These are phyloP conservation scores for Alces alces DNA, from an alignment of 2,113 vertebrate genomes.

Conservation along the genomic window DNA sequence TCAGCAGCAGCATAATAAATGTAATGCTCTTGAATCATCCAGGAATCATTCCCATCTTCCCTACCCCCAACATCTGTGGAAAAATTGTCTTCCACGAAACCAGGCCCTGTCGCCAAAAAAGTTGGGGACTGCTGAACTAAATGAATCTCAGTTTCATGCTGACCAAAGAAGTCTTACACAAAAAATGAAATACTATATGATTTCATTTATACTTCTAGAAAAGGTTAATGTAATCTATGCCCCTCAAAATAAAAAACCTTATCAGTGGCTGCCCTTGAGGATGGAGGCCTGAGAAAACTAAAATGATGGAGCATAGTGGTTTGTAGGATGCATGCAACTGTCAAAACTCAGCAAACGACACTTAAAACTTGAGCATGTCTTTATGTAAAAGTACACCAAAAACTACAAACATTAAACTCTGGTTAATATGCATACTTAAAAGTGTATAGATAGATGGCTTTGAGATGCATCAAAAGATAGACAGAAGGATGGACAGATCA, in stretches of 20 bases:
- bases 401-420: neutral
- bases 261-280: neutral
- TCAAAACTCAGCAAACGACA: neutral
- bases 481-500: neutral
- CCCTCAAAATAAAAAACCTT: neutral
- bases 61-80: neutral
- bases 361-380: neutral
- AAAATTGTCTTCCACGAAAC: neutral
- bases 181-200: neutral
- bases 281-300: neutral
- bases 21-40: neutral
- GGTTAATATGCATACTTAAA: neutral
- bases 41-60: neutral
- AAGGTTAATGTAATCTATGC: neutral
- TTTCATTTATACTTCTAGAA: neutral
- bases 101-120: neutral
- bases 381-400: neutral
- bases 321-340: neutral
- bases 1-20: neutral
- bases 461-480: neutral
- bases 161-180: neutral
- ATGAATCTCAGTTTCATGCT: neutral
- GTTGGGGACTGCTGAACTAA: neutral
- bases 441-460: neutral
- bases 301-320: neutral